Percentiles rank a stretch among this genome's conserved stretches.
These are phyloP conservation scores for Antechinus flavipes DNA, from an alignment of 2,113 vertebrate genomes.

Conservation along the genomic window DNA sequence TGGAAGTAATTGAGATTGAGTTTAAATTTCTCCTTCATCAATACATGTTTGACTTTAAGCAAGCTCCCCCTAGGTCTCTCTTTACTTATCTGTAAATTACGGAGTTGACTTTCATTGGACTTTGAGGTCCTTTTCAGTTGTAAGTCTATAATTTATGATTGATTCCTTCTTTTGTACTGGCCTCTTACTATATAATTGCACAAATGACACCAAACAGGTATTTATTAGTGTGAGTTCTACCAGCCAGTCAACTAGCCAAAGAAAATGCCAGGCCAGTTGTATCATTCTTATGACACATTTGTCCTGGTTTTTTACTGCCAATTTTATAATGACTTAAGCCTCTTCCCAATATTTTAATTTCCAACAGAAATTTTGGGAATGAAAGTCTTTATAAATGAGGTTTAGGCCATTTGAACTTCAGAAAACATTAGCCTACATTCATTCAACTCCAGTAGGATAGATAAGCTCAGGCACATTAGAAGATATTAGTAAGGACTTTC, in stretches of 20 bases:
- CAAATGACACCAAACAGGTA: not conserved
- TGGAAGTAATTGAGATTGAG: not conserved
- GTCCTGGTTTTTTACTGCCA: not conserved
- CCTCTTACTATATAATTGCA: not conserved
- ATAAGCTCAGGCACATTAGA: no score
- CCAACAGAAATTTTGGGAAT: not conserved
- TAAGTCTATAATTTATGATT: not conserved
- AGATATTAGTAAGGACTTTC: no score
- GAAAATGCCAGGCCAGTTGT: not conserved
- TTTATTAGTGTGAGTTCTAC: not conserved
- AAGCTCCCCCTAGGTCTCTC: not conserved
- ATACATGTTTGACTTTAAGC: not conserved
- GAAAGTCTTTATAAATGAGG: no score
- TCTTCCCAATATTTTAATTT: not conserved
- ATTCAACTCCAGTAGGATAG: no score
- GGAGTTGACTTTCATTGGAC: not conserved
- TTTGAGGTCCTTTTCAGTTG: not conserved
- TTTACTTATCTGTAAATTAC: not conserved
- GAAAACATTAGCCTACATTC: no score
- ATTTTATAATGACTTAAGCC: not conserved
- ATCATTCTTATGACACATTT: no score
- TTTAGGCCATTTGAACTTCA: no score
- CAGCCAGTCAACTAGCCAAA: not conserved
- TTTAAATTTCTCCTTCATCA: not conserved
- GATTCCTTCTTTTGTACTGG: not conserved